phyloP scores from a whole-genome alignment of 1,140 invertebrate genomes.

The Drosophila melanica region DNA sequence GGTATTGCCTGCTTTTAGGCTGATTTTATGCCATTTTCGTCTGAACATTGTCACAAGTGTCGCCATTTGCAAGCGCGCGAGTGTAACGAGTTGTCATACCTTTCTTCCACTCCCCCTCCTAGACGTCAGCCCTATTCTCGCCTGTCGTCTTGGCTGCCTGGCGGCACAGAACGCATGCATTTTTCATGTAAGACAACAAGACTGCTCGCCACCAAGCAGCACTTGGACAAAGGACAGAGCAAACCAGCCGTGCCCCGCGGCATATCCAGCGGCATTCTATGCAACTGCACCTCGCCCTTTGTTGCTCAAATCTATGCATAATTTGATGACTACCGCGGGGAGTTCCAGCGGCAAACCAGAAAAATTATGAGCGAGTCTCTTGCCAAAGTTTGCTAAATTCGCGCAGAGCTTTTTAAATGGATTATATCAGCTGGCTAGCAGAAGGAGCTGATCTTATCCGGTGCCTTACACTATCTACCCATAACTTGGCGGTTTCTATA shows the following conservation, averaged over 20 bases:
- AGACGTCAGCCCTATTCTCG: background rate
- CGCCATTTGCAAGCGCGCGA: constrained; percentile 33
- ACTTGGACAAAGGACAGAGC: constrained; percentile 1
- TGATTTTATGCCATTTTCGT: constrained; percentile 60
- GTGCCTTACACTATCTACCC: constrained; percentile 7
- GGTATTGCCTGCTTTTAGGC: constrained; percentile 55
- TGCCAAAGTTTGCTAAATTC: constrained; percentile 25
- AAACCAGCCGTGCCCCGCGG: background rate
- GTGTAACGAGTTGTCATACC: constrained; percentile 27
- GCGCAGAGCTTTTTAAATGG: constrained; percentile 17
- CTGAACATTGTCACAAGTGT: constrained; percentile 40
- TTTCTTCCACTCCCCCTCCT: background rate
- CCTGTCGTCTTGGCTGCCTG: background rate
- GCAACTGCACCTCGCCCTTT: constrained; percentile 40
- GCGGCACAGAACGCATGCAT: constrained; percentile 28
- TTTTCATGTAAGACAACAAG: constrained; percentile 33
- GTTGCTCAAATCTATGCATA: constrained; percentile 65
- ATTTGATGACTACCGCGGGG: constrained; percentile 52
- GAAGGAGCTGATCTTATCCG: background rate
- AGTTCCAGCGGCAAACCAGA: background rate
- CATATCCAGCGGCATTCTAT: constrained; percentile 13
- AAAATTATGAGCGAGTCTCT: constrained; percentile 34
- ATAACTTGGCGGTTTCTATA: constrained; percentile 51
- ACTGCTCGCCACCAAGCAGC: constrained; percentile 1
- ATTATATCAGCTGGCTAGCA: constrained; percentile 6